Evolutionary conservation across 2,888 invertebrate genomes (phyloP).

Genomic region (Criorhina ranunculi): DNA sequence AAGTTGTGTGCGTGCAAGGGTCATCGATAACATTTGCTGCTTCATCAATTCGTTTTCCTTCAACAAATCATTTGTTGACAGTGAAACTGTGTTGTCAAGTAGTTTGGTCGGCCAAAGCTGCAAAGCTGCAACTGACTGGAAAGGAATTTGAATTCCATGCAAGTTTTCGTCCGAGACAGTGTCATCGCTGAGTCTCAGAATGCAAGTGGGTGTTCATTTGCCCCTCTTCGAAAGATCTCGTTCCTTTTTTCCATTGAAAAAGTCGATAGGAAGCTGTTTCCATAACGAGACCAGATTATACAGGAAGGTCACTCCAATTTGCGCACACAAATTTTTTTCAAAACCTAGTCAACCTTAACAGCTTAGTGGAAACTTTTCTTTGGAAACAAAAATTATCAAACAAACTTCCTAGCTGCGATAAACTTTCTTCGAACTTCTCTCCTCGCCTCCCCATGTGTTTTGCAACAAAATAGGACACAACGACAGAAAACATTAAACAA

Average conservation of each 20-base stretch:
- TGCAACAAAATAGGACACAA: conserved; percentile 7
- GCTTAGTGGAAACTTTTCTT: conserved; percentile 6
- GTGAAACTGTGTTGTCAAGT: conserved; percentile 51
- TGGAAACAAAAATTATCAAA: conserved; percentile 21
- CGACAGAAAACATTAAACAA: conserved; percentile 1
- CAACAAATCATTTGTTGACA: conserved; percentile 66
- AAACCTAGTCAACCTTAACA: background rate
- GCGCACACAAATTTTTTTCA: too few species aligned
- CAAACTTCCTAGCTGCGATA: conserved; percentile 13
- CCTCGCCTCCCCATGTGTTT: background rate
- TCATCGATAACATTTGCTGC: conserved; percentile 71
- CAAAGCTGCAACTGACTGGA: too few species aligned
- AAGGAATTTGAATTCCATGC: too few species aligned
- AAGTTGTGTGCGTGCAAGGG: conserved; percentile 22
- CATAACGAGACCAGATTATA: too few species aligned
- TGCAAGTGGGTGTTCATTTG: too few species aligned
- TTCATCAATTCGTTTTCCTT: conserved; percentile 63
- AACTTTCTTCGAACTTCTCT: background rate
- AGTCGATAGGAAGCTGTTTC: too few species aligned
- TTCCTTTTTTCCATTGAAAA: too few species aligned
- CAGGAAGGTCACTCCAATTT: too few species aligned
- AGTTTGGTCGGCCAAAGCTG: conserved; percentile 33
- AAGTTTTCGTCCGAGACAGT: too few species aligned
- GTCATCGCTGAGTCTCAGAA: too few species aligned
- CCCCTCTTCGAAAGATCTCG: too few species aligned